Evolutionary conservation across 1,140 invertebrate species (phyloP).

Genomic region (Philopotamus ludificatus): DNA sequence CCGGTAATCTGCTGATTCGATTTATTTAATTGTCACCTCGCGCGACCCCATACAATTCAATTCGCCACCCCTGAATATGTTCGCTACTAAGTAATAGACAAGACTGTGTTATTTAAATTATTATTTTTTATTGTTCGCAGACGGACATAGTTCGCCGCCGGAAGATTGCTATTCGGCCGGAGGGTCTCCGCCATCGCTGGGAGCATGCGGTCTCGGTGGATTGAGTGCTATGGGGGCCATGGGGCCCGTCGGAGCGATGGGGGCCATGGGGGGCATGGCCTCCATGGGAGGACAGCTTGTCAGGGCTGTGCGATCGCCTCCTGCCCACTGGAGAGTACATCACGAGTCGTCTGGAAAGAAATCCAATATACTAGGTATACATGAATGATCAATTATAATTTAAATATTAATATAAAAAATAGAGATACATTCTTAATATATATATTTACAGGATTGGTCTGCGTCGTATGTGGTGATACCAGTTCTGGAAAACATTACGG

Average conservation of each 20-base stretch:
- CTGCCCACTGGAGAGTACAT: constrained; percentile 38
- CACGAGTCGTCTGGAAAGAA: constrained; percentile 36
- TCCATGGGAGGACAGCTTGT: constrained; percentile 34
- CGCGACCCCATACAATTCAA: constrained; percentile 19
- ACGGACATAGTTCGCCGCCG: constrained; percentile 38
- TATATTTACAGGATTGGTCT: constrained; percentile 65
- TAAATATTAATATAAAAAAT: not conserved
- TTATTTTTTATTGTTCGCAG: constrained; percentile 19
- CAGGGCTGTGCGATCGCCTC: constrained; percentile 36
- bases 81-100: too few relatives aligned
- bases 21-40: constrained; percentile 34
- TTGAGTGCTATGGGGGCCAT: constrained; percentile 28
- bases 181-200: constrained; percentile 35
- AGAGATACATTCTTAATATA: not conserved
- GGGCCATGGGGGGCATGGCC: constrained; percentile 14
- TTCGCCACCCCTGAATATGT: not conserved
- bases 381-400: not conserved
- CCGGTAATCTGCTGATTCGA: constrained; percentile 34
- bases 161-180: constrained; percentile 38
- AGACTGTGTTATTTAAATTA: too few relatives aligned
- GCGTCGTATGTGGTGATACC: constrained; percentile 95
- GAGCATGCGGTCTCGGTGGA: constrained; percentile 32
- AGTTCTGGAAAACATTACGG: constrained; percentile 98
- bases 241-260: constrained; percentile 21
- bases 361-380: constrained; percentile 32